Evolutionary conservation across 2,113 vertebrate species (phyloP), one percentile per base, ranked within the genome.

Genomic region (Sapajus apella): DNA sequence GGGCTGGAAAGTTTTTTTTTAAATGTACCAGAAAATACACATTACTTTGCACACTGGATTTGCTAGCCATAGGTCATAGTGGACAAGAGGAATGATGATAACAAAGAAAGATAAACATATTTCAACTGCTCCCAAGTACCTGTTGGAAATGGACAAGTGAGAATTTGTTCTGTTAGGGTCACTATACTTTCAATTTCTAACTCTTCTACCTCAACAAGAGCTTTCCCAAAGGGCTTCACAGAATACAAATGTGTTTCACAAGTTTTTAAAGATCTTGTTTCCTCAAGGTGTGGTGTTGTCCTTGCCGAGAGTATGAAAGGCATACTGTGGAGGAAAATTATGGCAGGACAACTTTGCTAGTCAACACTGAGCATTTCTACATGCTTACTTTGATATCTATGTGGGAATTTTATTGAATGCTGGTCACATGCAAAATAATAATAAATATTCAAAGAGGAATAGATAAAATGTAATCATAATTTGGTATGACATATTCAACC

Each of bases 11-110:
- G 93, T 95, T 91, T 64, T 32, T 64, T 61, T 64, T 52, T 72
- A 45, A 93, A 64, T 93, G 47, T 35, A 83, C 83, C 61, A 90
- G 76, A 92, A 95, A 94, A 92, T 79, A 93, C 21, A 68, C 90
- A 73, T 98, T 97, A 95, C 96, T 96, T 90, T 97, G 45, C 37
- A 77, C 82, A 84, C 80, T 85, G 87, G 27, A n/a, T 86, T 94
- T 92, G 52, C 40, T 96, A 93, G 79, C 58, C 82, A 70, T 56
- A 72, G 43, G 93, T 93, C 14, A 2, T 27, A 96, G 23, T 52
- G 66, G 75, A n/a, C 64, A 47, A 27, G 37, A 85, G 50, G 43
- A 55, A 23, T 35, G 23, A 6, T 32, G 45, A 83, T 17, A 55
- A 56, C 14, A 91, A 77, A 76, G 70, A 93, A 83, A 87, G 52